Evolutionary conservation across 92 coral and sea anemone species (phyloP).

Genomic region (Desmophyllum pertusum): DNA sequence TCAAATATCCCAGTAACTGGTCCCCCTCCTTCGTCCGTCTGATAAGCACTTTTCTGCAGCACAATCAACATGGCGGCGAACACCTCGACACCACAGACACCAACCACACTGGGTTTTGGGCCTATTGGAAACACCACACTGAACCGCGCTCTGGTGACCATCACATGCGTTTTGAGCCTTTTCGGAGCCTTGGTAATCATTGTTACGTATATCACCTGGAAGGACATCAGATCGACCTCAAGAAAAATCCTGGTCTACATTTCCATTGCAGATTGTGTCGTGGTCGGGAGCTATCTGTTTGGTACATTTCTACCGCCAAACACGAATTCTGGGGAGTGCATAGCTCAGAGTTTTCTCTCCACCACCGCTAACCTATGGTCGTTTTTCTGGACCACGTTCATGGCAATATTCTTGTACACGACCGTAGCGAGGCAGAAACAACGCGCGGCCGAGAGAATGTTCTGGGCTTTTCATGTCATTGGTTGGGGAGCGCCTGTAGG

Average conservation of each 20-base stretch:
- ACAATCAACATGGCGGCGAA: neutral
- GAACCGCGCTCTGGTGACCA: slow-evolving; percentile 28
- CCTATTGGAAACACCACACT: slow-evolving; percentile 11
- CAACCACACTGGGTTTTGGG: slow-evolving; percentile 24
- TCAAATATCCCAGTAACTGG: too few species aligned
- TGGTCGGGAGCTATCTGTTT: slow-evolving; percentile 62
- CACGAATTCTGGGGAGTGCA: slow-evolving; percentile 35
- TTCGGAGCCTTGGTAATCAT: slow-evolving; percentile 73
- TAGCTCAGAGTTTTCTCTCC: slow-evolving; percentile 78
- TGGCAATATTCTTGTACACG: slow-evolving; percentile 68
- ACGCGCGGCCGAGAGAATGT: slow-evolving; percentile 56
- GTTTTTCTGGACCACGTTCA: slow-evolving; percentile 83
- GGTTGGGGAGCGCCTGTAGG: slow-evolving; percentile 74
- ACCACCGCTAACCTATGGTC: slow-evolving; percentile 82
- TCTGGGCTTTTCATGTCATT: slow-evolving; percentile 64
- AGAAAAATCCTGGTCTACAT: slow-evolving; percentile 83
- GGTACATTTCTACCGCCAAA: slow-evolving; percentile 29
- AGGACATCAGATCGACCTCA: slow-evolving; percentile 74
- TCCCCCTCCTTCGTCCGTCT: too few species aligned
- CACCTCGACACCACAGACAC: neutral
- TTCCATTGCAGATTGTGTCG: slow-evolving; percentile 80
- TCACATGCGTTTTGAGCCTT: slow-evolving; percentile 61
- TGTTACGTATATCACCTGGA: slow-evolving; percentile 77
- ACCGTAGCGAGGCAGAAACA: slow-evolving; percentile 58
- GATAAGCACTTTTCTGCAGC: too few species aligned